Evolutionary conservation across 2,888 invertebrate genomes (phyloP).

Genomic region (Cryptosula pallasiana): DNA sequence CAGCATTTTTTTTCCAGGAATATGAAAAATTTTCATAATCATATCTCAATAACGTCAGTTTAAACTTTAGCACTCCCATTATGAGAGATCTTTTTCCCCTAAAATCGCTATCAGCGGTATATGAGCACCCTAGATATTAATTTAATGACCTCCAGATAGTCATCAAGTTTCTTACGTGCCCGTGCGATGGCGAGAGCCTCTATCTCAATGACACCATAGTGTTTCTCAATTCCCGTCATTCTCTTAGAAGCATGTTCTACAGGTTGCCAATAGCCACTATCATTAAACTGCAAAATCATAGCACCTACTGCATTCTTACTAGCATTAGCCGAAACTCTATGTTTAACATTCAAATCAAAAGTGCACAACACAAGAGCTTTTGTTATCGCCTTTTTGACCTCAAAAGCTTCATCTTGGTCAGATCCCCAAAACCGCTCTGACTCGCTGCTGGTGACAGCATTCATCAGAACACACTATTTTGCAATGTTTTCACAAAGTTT

Average conservation of each 20-base stretch:
- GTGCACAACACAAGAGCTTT: not conserved
- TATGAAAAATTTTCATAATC: not conserved
- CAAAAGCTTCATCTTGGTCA: not conserved
- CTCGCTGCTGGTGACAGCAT: not conserved
- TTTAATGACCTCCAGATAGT: not conserved
- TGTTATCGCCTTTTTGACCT: not conserved
- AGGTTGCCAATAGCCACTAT: not conserved
- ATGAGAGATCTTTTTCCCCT: not conserved
- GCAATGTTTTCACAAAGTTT: not conserved
- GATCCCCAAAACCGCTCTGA: slow-evolving; percentile 8
- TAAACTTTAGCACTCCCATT: not conserved
- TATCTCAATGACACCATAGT: not conserved
- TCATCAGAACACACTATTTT: not conserved
- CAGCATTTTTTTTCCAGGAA: not conserved
- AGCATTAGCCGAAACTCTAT: slow-evolving; percentile 7
- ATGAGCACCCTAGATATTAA: not conserved
- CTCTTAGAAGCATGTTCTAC: slow-evolving; percentile 1
- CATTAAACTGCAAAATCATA: not conserved
- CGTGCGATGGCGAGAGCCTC: not conserved
- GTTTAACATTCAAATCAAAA: not conserved
- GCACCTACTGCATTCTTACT: not conserved
- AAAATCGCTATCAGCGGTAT: slow-evolving; percentile 8
- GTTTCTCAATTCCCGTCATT: not conserved
- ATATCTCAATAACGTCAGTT: not conserved
- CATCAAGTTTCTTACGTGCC: not conserved